Evolutionary conservation across 2,797 vertebrate species (phyloP).

Genomic region (Melanotaenia maccullochi): DNA sequence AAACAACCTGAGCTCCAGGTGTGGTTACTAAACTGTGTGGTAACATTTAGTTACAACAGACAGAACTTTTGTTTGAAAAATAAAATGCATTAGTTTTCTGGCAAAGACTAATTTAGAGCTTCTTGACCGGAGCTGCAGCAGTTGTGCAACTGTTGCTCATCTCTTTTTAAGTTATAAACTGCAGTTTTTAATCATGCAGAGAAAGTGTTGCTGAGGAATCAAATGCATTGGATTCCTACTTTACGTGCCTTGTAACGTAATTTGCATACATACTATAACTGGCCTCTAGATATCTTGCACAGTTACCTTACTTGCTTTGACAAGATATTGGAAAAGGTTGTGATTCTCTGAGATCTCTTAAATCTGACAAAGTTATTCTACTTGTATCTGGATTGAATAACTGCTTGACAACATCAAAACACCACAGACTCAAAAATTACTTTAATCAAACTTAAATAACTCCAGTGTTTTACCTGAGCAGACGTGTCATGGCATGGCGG

Average conservation of each 20-base stretch:
- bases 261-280: slow-evolving; percentile 7
- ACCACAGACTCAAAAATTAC: slow-evolving; percentile 1
- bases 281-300: neutral
- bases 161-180: slow-evolving; percentile 8
- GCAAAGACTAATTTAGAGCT: neutral
- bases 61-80: neutral
- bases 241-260: neutral
- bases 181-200: slow-evolving; percentile 20
- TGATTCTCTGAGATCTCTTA: slow-evolving; percentile 23
- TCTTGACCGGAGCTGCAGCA: neutral
- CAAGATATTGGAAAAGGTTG: slow-evolving; percentile 10
- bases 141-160: neutral
- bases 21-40: neutral
- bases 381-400: slow-evolving; percentile 21
- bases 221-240: slow-evolving; percentile 11
- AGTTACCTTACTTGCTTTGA: slow-evolving; percentile 16
- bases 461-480: slow-evolving; percentile 86
- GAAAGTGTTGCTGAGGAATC: slow-evolving; percentile 10
- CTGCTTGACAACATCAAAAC: slow-evolving; percentile 16
- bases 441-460: neutral
- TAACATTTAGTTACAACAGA: neutral
- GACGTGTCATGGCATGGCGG: slow-evolving; percentile 94
- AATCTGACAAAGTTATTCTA: slow-evolving; percentile 29
- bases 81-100: neutral
- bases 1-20: neutral